A percentile compares a stretch with the other conserved stretches of the same genome.
phyloP scores from a whole-genome alignment of 2,888 invertebrate genomes.

The Limnephilus lunatus region DNA sequence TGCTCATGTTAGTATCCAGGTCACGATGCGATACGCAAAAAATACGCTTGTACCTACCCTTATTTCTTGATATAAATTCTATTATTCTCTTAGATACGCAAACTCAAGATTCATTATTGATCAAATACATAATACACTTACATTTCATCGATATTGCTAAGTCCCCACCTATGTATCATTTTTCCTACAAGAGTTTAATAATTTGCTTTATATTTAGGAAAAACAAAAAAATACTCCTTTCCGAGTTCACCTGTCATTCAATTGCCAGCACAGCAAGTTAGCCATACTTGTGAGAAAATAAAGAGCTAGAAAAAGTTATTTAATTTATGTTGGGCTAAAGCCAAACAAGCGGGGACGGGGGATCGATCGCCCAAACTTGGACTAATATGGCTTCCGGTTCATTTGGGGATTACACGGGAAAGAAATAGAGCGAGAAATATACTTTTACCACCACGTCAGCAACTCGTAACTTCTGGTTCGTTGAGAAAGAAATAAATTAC shows the following conservation, averaged over 20 bases:
- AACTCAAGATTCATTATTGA: too few species aligned
- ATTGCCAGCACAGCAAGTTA: neutral
- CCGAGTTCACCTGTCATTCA: neutral
- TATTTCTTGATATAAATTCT: too few species aligned
- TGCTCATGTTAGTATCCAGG: too few species aligned
- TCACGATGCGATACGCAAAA: too few species aligned
- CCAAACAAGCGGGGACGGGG: slow-evolving; percentile 16
- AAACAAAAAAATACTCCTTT: neutral
- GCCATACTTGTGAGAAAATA: neutral
- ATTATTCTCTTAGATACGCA: too few species aligned
- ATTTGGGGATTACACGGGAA: slow-evolving; percentile 34
- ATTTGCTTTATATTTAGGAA: neutral
- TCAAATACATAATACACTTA: too few species aligned
- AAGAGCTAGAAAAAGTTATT: slow-evolving; percentile 6
- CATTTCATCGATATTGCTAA: too few species aligned
- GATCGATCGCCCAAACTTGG: slow-evolving; percentile 8
- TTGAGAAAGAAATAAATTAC: neutral
- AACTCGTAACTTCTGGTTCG: neutral
- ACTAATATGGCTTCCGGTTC: slow-evolving; percentile 27
- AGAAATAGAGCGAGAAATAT: slow-evolving; percentile 27
- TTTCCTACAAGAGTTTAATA: neutral
- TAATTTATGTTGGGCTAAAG: neutral
- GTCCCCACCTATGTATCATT: too few species aligned
- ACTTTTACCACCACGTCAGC: neutral
- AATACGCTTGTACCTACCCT: too few species aligned